Evolutionary conservation across 2,888 invertebrate genomes (phyloP).

Genomic region (Criorhina ranunculi): DNA sequence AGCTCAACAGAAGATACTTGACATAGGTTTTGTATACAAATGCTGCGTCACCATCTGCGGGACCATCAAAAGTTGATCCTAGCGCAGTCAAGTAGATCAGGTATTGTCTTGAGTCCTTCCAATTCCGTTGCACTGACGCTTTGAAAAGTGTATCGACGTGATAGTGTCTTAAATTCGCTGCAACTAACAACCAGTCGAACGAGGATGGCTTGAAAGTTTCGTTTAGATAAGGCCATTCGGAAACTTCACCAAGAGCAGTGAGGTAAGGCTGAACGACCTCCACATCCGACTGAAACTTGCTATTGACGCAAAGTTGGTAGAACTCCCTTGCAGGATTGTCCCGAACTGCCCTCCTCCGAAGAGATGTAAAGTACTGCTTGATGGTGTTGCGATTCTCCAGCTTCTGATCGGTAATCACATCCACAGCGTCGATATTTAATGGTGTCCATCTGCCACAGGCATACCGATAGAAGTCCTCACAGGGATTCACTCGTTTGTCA

Average conservation of each 20-base stretch:
- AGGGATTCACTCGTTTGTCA: conserved; percentile 75
- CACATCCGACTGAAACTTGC: conserved; percentile 28
- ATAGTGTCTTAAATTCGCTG: conserved; percentile 80
- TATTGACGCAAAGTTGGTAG: conserved; percentile 47
- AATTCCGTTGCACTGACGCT: conserved; percentile 80
- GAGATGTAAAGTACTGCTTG: conserved; percentile 75
- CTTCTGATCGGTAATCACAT: conserved; percentile 56
- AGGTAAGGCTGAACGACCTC: conserved; percentile 45
- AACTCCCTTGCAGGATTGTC: conserved; percentile 43
- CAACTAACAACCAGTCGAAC: conserved; percentile 80
- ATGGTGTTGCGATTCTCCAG: conserved; percentile 81
- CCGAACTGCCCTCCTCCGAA: neutral
- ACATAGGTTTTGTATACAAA: conserved; percentile 81
- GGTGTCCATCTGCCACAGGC: conserved; percentile 83
- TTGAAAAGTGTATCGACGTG: conserved; percentile 80
- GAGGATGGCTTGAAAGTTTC: conserved; percentile 57
- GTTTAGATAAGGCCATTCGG: conserved; percentile 80
- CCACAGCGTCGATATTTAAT: conserved; percentile 78
- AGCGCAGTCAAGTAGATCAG: conserved; percentile 80
- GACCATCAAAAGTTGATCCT: conserved; percentile 47
- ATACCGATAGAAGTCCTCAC: conserved; percentile 83
- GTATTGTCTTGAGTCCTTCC: conserved; percentile 81
- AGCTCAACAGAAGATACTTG: conserved; percentile 80
- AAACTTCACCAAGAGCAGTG: conserved; percentile 10
- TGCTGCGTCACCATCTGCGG: conserved; percentile 75